Conservation (phyloP, 2,797 vertebrate species). For the Sparus aurata region DNA sequence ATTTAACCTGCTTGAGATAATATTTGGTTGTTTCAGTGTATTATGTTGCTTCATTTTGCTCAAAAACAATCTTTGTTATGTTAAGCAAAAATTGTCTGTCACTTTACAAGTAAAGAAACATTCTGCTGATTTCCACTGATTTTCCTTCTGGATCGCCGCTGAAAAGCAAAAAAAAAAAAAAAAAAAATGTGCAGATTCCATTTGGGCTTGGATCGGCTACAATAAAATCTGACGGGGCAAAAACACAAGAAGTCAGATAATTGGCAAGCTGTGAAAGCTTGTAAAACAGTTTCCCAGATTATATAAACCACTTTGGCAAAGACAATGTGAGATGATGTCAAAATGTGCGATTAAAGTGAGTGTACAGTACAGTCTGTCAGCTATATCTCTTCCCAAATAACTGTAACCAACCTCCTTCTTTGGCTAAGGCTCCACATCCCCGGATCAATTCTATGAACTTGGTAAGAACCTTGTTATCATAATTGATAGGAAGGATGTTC, state of each 20-base stretch:
- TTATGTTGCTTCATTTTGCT: too few species aligned
- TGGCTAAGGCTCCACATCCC: neutral
- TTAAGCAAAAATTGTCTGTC: too few species aligned
- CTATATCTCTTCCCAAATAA: neutral
- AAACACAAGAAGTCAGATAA: neutral
- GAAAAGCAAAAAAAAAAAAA: too few species aligned
- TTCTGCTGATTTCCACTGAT: too few species aligned
- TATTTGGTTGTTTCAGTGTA: too few species aligned
- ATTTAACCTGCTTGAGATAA: too few species aligned
- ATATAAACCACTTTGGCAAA: constrained; percentile 13
- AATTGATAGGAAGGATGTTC: neutral
- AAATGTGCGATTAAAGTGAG: neutral
- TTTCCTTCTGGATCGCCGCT: too few species aligned
- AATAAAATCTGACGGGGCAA: neutral
- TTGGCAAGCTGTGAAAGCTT: constrained; percentile 1
- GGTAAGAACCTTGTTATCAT: neutral
- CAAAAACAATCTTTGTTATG: too few species aligned
- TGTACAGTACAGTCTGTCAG: neutral
- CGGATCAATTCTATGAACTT: neutral
- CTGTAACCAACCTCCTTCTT: neutral
- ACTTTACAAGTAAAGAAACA: too few species aligned
- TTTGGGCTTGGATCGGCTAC: neutral
- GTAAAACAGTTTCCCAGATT: neutral
- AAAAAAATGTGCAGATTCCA: too few species aligned
- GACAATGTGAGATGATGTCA: neutral